Conservation (phyloP, 2,888 invertebrate species). For the Sesamia inferens region DNA sequence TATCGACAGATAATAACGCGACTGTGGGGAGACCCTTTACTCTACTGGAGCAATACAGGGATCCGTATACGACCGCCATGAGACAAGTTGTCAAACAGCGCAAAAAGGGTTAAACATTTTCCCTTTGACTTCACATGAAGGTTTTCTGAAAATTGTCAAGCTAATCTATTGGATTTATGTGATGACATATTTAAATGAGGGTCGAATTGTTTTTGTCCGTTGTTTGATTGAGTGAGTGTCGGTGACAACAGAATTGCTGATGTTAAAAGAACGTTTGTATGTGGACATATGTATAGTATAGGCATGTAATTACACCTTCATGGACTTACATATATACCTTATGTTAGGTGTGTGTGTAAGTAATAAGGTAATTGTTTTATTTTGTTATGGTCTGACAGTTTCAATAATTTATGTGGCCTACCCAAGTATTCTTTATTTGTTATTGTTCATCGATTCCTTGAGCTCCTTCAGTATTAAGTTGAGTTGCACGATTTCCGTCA, state of each 20-base stretch:
- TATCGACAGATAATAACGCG: not conserved
- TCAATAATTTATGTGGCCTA: no score
- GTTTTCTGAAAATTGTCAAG: conserved; percentile 12
- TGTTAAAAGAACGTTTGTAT: not conserved
- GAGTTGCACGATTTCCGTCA: no score
- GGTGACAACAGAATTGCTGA: not conserved
- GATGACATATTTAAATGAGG: conserved; percentile 16
- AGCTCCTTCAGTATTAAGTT: no score
- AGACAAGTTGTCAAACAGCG: conserved; percentile 1
- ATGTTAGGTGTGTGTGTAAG: not conserved
- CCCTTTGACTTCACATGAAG: conserved; percentile 30
- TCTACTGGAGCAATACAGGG: no score
- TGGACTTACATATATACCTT: not conserved
- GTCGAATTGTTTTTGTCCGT: conserved; percentile 21
- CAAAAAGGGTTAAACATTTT: conserved; percentile 37
- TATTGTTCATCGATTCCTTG: no score
- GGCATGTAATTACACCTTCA: not conserved
- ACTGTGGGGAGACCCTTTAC: not conserved
- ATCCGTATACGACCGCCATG: not conserved
- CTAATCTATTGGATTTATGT: conserved; percentile 35
- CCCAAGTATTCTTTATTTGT: no score
- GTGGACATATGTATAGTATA: no score
- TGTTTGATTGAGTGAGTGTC: not conserved
- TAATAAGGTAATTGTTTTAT: no score
- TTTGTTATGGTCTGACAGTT: no score